These are phyloP conservation scores for Rhyacichthys aspro DNA, from an alignment of 2,797 vertebrate genomes.

Conservation along the genomic window DNA sequence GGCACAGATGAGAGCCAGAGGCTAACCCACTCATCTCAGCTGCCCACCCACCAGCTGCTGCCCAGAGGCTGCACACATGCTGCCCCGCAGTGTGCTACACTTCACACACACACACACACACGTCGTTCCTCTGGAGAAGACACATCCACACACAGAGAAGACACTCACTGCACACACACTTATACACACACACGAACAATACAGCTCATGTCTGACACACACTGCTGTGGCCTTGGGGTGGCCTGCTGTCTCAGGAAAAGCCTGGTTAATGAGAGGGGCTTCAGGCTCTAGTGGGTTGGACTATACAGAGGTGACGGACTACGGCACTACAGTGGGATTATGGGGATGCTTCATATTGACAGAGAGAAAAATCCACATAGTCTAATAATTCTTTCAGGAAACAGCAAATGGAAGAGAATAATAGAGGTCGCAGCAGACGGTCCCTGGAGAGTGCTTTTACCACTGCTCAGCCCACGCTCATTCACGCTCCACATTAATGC, in stretches of 20 bases:
- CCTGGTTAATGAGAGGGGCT: slow-evolving; percentile 49
- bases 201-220: slow-evolving; percentile 13
- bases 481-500: slow-evolving; percentile 35
- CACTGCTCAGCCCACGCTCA: slow-evolving; percentile 32
- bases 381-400: slow-evolving; percentile 66
- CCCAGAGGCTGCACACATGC: slow-evolving; percentile 47
- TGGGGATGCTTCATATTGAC: slow-evolving; percentile 62
- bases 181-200: slow-evolving; percentile 22
- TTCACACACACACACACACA: slow-evolving; percentile 38
- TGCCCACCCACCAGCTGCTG: slow-evolving; percentile 69
- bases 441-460: slow-evolving; percentile 54
- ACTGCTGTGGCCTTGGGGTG: slow-evolving; percentile 12
- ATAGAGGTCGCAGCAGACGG: slow-evolving; percentile 51
- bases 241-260: slow-evolving; percentile 36
- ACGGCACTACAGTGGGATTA: slow-evolving; percentile 49
- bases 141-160: slow-evolving; percentile 8
- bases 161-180: neutral
- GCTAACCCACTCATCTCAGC: slow-evolving; percentile 68
- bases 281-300: slow-evolving; percentile 43
- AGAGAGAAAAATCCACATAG: slow-evolving; percentile 63
- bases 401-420: slow-evolving; percentile 63
- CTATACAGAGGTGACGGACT: slow-evolving; percentile 42
- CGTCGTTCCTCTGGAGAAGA: slow-evolving; percentile 12
- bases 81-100: slow-evolving; percentile 35
- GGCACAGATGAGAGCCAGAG: slow-evolving; percentile 66